Base-by-base conservation (phyloP, 2,797 vertebrate genomes). In the Pteropus rufus region DNA sequence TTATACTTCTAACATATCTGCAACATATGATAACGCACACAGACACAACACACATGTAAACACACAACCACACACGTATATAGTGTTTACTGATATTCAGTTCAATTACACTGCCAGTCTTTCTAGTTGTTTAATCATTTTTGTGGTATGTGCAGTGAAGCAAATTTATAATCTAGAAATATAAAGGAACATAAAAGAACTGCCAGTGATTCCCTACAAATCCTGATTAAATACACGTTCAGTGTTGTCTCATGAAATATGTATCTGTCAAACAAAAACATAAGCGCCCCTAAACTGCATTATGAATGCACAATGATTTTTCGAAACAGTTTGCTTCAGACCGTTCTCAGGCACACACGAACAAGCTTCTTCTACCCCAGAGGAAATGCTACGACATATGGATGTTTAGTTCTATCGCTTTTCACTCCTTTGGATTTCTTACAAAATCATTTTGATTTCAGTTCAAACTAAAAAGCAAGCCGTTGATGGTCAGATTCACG, bases 111-210 rank as follows among this genome's bases (percentile, higher is more conserved):
- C 41, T 81, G 76, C 69, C 52, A n/a, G 19, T 84, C 60, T 64
- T 73, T 83, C 73, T 5, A 91, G 60, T 7, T 67, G 12, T 21
- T 89, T 24, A 81, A 56, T 67, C 85, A 80, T 60, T 95, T 49
- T 36, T 92, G 65, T 67, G 36, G 46, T 62, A 44, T 26, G 73
- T 88, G 34, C 44, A 67, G 34, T 62, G 34, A 93, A 79, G 70
- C 70, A 92, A 93, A 97, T 69, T 90, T 93, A 58, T 88, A 72
- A 89, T 41, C 83, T 10, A 92, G 80, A 93, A 90, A 56, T 80
- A 82, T 77, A 94, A 90, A 96, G 81, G 86, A 84, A 91, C 77
- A 82, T 70, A 76, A 94, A 96, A 86, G 34, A 88, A 97, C 96
- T 98, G 97, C 26, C 65, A 90, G 72, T 31, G 73, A 95, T 82